Evolutionary conservation across 2,888 invertebrate species (phyloP).

Genomic region (Saturnia pavonia): DNA sequence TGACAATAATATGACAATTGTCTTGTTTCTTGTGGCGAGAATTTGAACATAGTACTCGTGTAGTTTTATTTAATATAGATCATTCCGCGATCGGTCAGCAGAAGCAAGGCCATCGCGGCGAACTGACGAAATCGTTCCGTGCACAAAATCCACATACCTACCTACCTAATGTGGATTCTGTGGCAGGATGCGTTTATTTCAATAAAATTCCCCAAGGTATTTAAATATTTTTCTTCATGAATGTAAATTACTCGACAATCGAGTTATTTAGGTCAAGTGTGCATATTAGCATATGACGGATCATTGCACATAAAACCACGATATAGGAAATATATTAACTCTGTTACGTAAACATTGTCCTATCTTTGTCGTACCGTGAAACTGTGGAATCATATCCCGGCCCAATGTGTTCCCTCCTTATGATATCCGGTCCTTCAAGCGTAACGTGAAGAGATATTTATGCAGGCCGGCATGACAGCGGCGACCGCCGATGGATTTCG

Average conservation of each 20-base stretch:
- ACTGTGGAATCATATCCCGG: too few relatives aligned
- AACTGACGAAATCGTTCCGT: not conserved
- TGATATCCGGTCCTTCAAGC: too few relatives aligned
- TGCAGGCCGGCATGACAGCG: too few relatives aligned
- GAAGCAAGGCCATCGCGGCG: slow-evolving; percentile 55
- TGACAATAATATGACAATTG: slow-evolving; percentile 23
- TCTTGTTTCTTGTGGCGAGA: slow-evolving; percentile 32
- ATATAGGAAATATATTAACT: too few relatives aligned
- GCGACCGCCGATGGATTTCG: too few relatives aligned
- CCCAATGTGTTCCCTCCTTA: too few relatives aligned
- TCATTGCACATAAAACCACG: not conserved
- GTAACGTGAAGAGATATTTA: too few relatives aligned
- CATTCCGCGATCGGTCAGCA: slow-evolving; percentile 65
- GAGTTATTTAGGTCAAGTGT: not conserved
- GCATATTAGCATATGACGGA: not conserved
- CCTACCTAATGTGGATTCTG: not conserved
- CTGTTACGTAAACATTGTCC: too few relatives aligned
- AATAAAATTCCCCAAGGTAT: not conserved
- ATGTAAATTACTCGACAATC: not conserved
- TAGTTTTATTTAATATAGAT: slow-evolving; percentile 66
- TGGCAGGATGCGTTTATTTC: slow-evolving; percentile 8
- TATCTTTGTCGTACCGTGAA: too few relatives aligned
- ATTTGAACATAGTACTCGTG: slow-evolving; percentile 29
- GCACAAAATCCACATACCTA: not conserved
- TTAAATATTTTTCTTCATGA: not conserved